Percentiles rank a stretch among this genome's conserved stretches.
These are phyloP conservation scores for Rhegmatorhina hoffmannsi DNA, from an alignment of 2,113 vertebrate genomes.

Conservation along the genomic window DNA sequence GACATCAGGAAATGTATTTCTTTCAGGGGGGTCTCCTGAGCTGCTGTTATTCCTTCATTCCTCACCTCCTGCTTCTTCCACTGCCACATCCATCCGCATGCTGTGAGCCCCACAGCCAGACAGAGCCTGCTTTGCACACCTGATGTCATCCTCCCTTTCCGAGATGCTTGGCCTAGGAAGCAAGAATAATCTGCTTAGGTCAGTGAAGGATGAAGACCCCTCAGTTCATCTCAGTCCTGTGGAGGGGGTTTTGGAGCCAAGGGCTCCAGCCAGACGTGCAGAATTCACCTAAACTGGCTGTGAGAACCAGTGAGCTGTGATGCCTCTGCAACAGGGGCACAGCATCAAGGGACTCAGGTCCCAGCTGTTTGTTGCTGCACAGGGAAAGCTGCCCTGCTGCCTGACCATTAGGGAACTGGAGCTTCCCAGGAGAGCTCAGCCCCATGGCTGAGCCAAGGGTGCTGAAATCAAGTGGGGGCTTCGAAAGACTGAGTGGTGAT, in stretches of 20 bases:
- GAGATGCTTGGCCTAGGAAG: background rate
- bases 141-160: background rate
- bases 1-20: background rate
- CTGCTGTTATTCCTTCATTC: background rate
- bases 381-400: background rate
- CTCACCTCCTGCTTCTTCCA: background rate
- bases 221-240: background rate
- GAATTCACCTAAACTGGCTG: background rate
- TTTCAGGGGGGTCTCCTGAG: background rate
- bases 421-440: background rate
- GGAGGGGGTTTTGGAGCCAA: rapidly evolving
- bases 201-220: background rate
- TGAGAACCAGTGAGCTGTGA: background rate
- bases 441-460: background rate
- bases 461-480: background rate
- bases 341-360: rapidly evolving
- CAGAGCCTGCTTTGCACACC: background rate
- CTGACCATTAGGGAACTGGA: background rate
- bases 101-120: background rate
- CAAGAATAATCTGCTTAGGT: background rate
- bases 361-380: background rate
- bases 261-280: background rate
- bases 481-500: background rate
- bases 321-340: background rate
- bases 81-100: background rate